Evolutionary conservation across 2,797 vertebrate genomes (phyloP), one percentile per base, ranked within the genome.

Genomic region (Serranus cabrilla): DNA sequence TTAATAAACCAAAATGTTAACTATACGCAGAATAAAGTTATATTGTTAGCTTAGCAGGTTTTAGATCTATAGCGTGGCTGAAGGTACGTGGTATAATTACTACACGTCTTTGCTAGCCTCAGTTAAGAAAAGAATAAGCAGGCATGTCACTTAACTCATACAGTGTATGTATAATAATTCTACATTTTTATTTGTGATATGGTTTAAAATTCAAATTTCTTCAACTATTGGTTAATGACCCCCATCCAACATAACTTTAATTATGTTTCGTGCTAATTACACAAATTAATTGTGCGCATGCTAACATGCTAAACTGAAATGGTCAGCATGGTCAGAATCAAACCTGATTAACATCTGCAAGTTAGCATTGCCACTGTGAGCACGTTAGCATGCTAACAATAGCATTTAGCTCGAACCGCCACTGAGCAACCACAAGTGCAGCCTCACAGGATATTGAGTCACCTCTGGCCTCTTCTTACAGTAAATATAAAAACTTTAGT

Each of bases 361-460:
- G 16, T 12, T 34, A 23, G 27, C 14, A 18, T n/a, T 57, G 43
- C 16, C 31, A 42, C 2, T 18, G 1, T 14, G 45, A 58, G 18
- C 27, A 21, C 39, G 17, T 49, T 21, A 43, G n/a, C n/a, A 11
- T 27, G 37, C 17, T 51, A 18, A 46, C 7, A 47, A 20, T 13
- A 17, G 34, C 34, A 40, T 12, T 40, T 25, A 18, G 2, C 21
- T n/a, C 3, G 12, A 4, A 10, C 17, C 6, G 17, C 43, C 16
- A 45, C 43, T 8, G 1, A 6, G 17, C 49, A 64, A 50, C 34
- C 1, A 23, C 61, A 21, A 17, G 1, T n/a, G 8, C 17, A 34
- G 18, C 34, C 5, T 4, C 37, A 65, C 73, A 60, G 54, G 68
- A 39, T 72, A 49, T 11, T 50, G 34, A 67, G 61, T 82, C 65